Percentiles rank a stretch among this genome's conserved stretches.
phyloP scores from a whole-genome alignment of 2,113 vertebrate species.

The Myanophis thanlyinensis region DNA sequence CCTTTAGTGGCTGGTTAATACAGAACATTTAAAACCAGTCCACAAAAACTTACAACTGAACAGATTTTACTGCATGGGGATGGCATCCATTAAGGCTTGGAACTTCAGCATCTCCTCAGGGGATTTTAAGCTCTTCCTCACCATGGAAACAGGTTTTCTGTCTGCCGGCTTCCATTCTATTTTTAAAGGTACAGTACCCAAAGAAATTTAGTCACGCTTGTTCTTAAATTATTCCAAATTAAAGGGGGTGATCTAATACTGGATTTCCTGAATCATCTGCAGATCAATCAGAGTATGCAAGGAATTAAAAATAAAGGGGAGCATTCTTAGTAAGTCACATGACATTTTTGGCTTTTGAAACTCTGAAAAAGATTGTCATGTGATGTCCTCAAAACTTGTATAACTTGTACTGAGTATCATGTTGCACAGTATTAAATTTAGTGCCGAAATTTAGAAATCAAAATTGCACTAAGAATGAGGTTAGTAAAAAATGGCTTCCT shows the following conservation, averaged over 20 bases:
- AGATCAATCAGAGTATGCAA: neutral
- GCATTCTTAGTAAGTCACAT: neutral
- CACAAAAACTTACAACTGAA: neutral
- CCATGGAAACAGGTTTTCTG: constrained; percentile 56
- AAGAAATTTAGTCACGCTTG: too few species aligned
- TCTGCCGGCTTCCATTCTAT: neutral
- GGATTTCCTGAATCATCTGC: neutral
- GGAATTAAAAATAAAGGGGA: neutral
- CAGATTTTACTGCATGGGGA: fast-evolving
- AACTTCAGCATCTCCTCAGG: neutral
- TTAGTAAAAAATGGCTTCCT: neutral
- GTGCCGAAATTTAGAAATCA: neutral
- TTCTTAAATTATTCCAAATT: neutral
- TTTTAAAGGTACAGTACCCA: constrained; percentile 14
- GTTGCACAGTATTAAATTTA: neutral
- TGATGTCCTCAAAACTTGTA: neutral
- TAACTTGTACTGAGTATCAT: neutral
- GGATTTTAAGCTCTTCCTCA: constrained; percentile 2
- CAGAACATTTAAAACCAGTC: neutral
- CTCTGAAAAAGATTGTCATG: neutral
- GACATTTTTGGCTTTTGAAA: neutral
- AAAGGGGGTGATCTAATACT: neutral
- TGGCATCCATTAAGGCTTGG: neutral
- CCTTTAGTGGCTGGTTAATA: neutral
- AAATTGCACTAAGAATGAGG: neutral